These are phyloP conservation scores for Eupeodes latifasciatus DNA, from an alignment of 2,888 invertebrate species.

Conservation along the genomic window DNA sequence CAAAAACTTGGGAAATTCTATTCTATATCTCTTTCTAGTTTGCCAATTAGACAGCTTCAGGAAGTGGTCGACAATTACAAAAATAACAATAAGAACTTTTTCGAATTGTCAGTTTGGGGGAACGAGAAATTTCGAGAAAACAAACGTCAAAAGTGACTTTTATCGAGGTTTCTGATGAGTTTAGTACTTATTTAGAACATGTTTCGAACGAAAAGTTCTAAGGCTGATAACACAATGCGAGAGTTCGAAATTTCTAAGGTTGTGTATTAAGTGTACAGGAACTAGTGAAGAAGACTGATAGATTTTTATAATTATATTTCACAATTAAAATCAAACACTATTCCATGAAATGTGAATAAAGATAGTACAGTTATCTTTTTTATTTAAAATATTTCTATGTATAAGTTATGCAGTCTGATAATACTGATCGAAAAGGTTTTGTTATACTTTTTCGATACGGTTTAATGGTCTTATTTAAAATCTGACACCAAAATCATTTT, in stretches of 20 bases:
- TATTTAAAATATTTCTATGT: no score
- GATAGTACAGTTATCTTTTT: no score
- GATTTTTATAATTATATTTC: no score
- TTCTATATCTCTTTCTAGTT: constrained; percentile 28
- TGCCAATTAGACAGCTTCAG: constrained; percentile 46
- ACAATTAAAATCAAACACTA: no score
- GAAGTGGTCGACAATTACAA: neutral
- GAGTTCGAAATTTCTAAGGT: neutral
- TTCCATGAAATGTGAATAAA: no score
- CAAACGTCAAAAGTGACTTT: constrained; percentile 50
- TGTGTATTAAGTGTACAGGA: no score
- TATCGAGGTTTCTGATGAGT: constrained; percentile 24
- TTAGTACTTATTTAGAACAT: constrained; percentile 10
- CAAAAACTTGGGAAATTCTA: neutral
- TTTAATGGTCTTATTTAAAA: no score
- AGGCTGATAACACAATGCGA: neutral
- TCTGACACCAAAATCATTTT: no score
- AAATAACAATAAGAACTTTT: constrained; percentile 15
- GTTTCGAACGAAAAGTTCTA: neutral
- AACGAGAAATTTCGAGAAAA: constrained; percentile 65
- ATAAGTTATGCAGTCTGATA: no score
- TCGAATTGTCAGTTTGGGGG: constrained; percentile 48
- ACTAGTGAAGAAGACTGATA: no score
- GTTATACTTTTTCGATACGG: no score
- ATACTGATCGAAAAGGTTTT: no score